Base-by-base conservation (phyloP, 2,888 invertebrate species). In the Seladonia tumulorum region DNA sequence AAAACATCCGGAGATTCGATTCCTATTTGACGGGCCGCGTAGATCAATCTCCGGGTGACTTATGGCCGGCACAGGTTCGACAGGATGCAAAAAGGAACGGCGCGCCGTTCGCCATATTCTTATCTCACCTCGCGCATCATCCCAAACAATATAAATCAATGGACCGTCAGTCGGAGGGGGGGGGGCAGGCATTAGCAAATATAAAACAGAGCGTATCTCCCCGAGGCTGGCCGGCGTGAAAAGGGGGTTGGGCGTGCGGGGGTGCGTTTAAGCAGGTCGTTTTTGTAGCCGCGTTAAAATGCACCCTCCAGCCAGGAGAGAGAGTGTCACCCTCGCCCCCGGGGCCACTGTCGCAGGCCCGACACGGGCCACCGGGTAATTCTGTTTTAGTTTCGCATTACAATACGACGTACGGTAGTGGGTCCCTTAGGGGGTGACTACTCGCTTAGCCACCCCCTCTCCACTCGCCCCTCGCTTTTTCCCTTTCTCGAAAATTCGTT, bases 381-480 rank as follows among this genome's bases (percentile, higher is more conserved):
- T 94, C 94, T 94, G 94, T 94, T 94, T 94, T 94, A 94, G 94
- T 94, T 94, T 94, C 94, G 94, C 94, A 94, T 94, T 94, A 94
- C 94, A 93, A 93, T 88, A 92, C 92, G 90, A 91, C 90, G 92
- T 90, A 92, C 88, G 90, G 87, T 83, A 72, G 73, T 75, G 76
- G 76, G 83, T 79, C 81, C 79, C 79, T 18, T 57, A 80, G 81
- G 77, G 89, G 81, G 79, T 83, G 63, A 60, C 25, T 68, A 39
- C 12, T 71, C 70, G n/a, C 53, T 12, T 22, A 42, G 25, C 63
- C 70, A 47, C 71, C 75, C 60, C 18, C 22, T 63, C 57, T 35
- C 35, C 35, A 35, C 35, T 2, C 35, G 35, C 35, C 35, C 18
- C 22, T 63, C 57, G n/a, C 39, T 47, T 63, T 53, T 35, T 73